Evolutionary conservation across 2,797 vertebrate genomes (phyloP).

Genomic region (Columba guinea): DNA sequence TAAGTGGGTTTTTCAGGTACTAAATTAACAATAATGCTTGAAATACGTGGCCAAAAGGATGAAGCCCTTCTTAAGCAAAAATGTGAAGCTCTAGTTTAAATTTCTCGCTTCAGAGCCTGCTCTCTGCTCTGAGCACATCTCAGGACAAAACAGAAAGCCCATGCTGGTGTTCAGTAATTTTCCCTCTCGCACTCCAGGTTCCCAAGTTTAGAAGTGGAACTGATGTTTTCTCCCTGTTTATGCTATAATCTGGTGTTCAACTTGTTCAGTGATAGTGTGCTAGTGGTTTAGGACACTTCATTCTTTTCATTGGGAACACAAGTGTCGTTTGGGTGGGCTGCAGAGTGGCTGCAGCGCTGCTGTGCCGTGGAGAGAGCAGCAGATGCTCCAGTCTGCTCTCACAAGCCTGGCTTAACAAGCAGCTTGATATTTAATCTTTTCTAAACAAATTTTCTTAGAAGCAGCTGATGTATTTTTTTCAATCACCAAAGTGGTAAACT

Average conservation of each 20-base stretch:
- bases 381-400: neutral
- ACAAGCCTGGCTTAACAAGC: neutral
- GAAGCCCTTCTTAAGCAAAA: neutral
- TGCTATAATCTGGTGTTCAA: neutral
- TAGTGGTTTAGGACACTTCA: neutral
- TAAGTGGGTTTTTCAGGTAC: neutral
- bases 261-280: neutral
- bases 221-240: neutral
- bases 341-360: neutral
- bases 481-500: neutral
- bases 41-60: neutral
- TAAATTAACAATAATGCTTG: neutral
- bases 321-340: neutral
- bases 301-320: neutral
- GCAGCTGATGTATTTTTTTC: neutral
- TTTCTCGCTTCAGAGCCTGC: neutral
- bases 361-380: fast-evolving
- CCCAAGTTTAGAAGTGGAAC: neutral
- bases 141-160: neutral
- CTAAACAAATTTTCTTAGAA: neutral
- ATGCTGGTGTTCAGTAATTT: neutral
- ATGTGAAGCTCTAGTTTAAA: neutral
- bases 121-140: neutral
- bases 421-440: neutral
- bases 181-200: neutral